These are phyloP conservation scores for Ophonus ardosiacus DNA, from an alignment of 2,888 invertebrate species.

Conservation along the genomic window DNA sequence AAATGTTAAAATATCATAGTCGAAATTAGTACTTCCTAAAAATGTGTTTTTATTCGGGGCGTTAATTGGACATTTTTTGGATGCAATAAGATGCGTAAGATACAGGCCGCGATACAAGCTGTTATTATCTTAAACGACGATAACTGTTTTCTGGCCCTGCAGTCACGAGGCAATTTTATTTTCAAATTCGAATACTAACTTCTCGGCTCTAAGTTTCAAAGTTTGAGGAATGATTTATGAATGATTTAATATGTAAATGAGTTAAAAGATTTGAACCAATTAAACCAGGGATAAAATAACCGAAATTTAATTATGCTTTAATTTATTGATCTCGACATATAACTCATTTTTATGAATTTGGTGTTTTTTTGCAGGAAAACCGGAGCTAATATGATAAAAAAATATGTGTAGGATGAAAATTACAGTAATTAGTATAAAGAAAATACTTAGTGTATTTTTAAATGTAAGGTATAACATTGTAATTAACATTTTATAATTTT, in stretches of 20 bases:
- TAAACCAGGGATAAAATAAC: background rate
- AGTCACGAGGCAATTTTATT: background rate
- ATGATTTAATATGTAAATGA: constrained; percentile 32
- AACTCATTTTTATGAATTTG: constrained; percentile 20
- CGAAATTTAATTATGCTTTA: constrained; percentile 28
- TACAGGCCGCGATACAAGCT: background rate
- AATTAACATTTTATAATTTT: background rate
- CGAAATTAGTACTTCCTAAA: constrained; percentile 38
- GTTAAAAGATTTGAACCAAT: constrained; percentile 13
- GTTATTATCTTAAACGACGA: constrained; percentile 18
- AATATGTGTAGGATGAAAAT: constrained; percentile 7
- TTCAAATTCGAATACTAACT: background rate
- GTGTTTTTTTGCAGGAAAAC: background rate
- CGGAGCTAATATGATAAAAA: background rate
- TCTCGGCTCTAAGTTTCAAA: background rate
- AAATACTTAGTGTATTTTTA: background rate
- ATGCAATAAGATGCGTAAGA: background rate
- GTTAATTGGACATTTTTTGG: constrained; percentile 33
- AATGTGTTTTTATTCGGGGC: constrained; percentile 22
- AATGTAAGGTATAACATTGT: background rate
- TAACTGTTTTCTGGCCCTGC: background rate
- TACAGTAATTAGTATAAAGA: background rate
- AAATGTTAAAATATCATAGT: constrained; percentile 41
- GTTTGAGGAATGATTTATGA: constrained; percentile 46
- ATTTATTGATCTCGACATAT: background rate